Conservation (phyloP, 2,113 vertebrate genomes). For the Kryptolebias marmoratus region DNA sequence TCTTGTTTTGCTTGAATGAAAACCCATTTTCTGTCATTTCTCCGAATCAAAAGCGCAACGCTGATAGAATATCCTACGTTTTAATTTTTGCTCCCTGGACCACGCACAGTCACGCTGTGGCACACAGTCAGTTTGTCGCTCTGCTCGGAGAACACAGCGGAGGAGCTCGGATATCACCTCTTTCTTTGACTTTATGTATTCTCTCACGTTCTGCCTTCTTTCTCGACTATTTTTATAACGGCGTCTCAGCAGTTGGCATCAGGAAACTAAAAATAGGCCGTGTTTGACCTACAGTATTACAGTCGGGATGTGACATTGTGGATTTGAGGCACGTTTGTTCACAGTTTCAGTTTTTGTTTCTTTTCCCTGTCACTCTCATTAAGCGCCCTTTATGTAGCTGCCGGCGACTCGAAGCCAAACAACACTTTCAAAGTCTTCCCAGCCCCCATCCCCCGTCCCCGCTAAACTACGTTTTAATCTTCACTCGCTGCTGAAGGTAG, state of each 20-base stretch:
- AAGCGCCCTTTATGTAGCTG: constrained; percentile 55
- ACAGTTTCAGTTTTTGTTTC: constrained; percentile 52
- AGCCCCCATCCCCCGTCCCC: constrained; percentile 3
- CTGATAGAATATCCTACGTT: constrained; percentile 33
- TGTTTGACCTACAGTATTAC: constrained; percentile 21
- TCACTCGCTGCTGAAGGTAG: constrained; percentile 62
- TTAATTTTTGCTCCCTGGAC: constrained; percentile 41
- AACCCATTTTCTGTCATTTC: constrained; percentile 46
- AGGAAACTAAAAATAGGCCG: constrained; percentile 56
- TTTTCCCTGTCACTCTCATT: constrained; percentile 37
- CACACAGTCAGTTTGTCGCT: constrained; percentile 12
- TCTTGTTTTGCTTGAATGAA: constrained; percentile 35
- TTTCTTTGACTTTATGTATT: constrained; percentile 24
- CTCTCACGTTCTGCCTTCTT: constrained; percentile 31
- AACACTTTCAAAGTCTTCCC: constrained; percentile 54
- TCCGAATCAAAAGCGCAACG: background rate
- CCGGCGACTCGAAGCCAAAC: constrained; percentile 50
- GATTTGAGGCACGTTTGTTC: constrained; percentile 56
- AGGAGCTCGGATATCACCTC: constrained; percentile 36
- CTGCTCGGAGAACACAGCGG: constrained; percentile 20
- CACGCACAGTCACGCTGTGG: constrained; percentile 35
- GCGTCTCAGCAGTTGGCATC: constrained; percentile 30
- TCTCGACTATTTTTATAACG: constrained; percentile 59
- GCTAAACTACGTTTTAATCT: constrained; percentile 39
- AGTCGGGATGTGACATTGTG: constrained; percentile 13